Conservation (phyloP, 2,113 vertebrate species). For the Pleuronectes platessa region DNA sequence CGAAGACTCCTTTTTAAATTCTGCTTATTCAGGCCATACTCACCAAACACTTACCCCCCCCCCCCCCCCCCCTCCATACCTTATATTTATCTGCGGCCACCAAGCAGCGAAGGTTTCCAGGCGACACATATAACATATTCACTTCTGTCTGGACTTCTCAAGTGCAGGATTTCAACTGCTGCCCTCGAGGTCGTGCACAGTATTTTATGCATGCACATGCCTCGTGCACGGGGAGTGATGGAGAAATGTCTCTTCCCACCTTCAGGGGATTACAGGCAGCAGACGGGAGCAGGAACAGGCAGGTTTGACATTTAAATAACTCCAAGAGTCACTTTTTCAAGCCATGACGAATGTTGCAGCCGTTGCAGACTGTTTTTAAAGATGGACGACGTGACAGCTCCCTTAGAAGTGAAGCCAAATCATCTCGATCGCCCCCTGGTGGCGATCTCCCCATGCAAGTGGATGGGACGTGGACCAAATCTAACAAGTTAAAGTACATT, state of each 20-base stretch:
- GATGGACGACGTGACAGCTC: neutral
- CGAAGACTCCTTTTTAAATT: slow-evolving; percentile 1
- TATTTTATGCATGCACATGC: slow-evolving; percentile 56
- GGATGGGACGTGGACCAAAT: neutral
- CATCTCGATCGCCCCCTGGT: no score
- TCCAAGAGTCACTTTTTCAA: neutral
- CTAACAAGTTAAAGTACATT: no score
- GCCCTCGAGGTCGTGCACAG: slow-evolving; percentile 38
- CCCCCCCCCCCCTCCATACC: no score
- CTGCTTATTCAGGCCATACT: slow-evolving; percentile 15
- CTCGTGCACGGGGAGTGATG: slow-evolving; percentile 28
- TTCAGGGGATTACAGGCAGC: slow-evolving; percentile 40
- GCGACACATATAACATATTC: slow-evolving; percentile 9
- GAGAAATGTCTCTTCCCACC: slow-evolving; percentile 33
- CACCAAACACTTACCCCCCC: neutral
- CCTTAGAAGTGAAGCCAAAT: no score
- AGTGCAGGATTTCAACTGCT: slow-evolving; percentile 29
- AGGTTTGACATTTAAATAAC: slow-evolving; percentile 63
- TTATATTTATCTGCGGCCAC: neutral
- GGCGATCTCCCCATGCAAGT: no score
- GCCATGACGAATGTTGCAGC: neutral
- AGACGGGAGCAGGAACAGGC: slow-evolving; percentile 5
- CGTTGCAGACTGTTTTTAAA: neutral
- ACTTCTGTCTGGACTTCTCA: slow-evolving; percentile 14
- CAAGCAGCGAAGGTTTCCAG: neutral